Evolutionary conservation across 1,140 invertebrate genomes (phyloP).

Genomic region (Zaprionus camerounensis): DNA sequence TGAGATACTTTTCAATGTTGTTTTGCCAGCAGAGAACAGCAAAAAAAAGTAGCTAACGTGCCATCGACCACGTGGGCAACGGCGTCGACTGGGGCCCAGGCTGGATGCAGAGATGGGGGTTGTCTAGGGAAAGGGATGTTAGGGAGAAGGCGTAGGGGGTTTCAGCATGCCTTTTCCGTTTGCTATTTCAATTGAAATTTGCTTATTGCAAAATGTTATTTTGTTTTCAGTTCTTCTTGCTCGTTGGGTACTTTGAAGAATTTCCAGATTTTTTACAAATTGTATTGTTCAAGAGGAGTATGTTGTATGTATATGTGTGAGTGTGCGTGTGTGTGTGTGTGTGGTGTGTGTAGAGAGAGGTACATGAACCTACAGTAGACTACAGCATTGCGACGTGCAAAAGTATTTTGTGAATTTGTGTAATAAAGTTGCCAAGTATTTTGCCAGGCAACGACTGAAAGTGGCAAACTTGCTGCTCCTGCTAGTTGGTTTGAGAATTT

Average conservation of each 20-base stretch:
- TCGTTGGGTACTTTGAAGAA: slow-evolving; percentile 56
- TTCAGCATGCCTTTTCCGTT: slow-evolving; percentile 58
- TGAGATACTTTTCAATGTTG: slow-evolving; percentile 56
- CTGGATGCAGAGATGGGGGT: neutral
- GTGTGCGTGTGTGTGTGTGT: slow-evolving; percentile 10
- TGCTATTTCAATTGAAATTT: slow-evolving; percentile 77
- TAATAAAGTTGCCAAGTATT: slow-evolving; percentile 71
- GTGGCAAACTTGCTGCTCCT: slow-evolving; percentile 8
- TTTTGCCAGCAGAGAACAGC: slow-evolving; percentile 5
- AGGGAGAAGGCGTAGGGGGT: neutral
- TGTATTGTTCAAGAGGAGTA: slow-evolving; percentile 7
- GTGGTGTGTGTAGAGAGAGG: neutral
- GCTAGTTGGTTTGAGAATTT: slow-evolving; percentile 18
- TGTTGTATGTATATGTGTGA: neutral
- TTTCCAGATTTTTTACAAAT: slow-evolving; percentile 38
- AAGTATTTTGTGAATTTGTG: slow-evolving; percentile 70
- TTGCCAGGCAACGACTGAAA: slow-evolving; percentile 9
- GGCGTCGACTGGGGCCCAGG: neutral
- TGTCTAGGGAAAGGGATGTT: neutral
- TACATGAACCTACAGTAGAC: slow-evolving; percentile 36
- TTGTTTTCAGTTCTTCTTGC: slow-evolving; percentile 37
- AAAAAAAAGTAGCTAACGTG: slow-evolving; percentile 31
- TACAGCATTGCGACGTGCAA: slow-evolving; percentile 46
- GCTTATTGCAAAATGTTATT: slow-evolving; percentile 72
- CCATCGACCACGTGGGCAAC: slow-evolving; percentile 17